Percentiles rank a stretch among this genome's conserved stretches.
phyloP scores from a whole-genome alignment of 2,888 invertebrate genomes.

The Stictocephala bisonia region DNA sequence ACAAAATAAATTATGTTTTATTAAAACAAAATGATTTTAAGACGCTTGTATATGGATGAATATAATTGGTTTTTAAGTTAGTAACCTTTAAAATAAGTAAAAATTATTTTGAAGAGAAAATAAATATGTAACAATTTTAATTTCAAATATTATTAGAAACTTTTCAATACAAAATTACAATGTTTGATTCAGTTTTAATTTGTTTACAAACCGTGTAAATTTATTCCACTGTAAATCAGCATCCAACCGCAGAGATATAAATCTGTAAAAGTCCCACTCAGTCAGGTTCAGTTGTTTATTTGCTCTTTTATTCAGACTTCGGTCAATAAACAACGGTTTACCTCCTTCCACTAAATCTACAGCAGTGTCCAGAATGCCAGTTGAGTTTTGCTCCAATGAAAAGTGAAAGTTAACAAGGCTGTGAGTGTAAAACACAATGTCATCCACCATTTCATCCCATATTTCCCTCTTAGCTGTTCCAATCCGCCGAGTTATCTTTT shows the following conservation, averaged over 20 bases:
- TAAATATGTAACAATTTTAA: too few relatives aligned
- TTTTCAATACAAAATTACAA: too few relatives aligned
- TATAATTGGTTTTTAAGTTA: too few relatives aligned
- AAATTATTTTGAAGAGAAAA: too few relatives aligned
- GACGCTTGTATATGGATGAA: too few relatives aligned
- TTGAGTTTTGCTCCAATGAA: constrained; percentile 13
- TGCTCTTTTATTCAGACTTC: neutral
- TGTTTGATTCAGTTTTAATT: constrained; percentile 24
- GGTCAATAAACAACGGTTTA: neutral
- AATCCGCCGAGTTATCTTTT: constrained; percentile 6
- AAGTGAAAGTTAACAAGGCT: neutral
- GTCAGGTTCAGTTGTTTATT: neutral
- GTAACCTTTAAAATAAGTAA: too few relatives aligned
- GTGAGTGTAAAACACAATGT: constrained; percentile 29
- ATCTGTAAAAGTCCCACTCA: constrained; percentile 22
- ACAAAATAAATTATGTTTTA: too few relatives aligned
- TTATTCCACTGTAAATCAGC: constrained; percentile 1
- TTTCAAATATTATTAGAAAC: too few relatives aligned
- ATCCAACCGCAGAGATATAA: neutral
- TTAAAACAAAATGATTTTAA: too few relatives aligned
- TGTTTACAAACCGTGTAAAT: constrained; percentile 2
- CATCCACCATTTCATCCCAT: constrained; percentile 22
- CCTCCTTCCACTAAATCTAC: neutral
- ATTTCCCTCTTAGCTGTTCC: constrained; percentile 14
- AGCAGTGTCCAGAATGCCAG: neutral